Evolutionary conservation across 2,113 vertebrate genomes (phyloP), one percentile per base, ranked within the genome.

Genomic region (Hydrolagus affinis): DNA sequence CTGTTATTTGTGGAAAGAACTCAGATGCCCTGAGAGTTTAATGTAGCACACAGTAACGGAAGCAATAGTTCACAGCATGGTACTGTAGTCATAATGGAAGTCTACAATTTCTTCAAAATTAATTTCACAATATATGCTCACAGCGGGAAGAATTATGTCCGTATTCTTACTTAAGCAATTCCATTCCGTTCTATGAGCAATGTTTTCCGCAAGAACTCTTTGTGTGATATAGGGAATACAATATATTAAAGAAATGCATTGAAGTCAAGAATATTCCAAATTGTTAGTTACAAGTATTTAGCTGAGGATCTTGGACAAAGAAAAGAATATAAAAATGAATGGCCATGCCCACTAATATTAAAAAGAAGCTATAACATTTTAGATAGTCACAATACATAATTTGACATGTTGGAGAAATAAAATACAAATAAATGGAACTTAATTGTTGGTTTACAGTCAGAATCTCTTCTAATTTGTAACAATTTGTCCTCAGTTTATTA

Each of bases 391-490:
- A 64, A 28, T 32, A 28, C 25, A 30, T 30, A 14, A 30, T 11
- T 28, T 64, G 64, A 64, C 77, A 78, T 25, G 59, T 44, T 64
- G 23, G 77, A 80, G 59, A 60, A 12, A 44, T 44, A 44, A 44
- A 15, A 23, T 64, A 8, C 1, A 11, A 28, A 17, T 19, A 30
- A 25, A 83, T 32, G 77, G 78, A 11, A 14, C 15, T 11, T 8
- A 17, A 83, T 64, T 68, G 78, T 11, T 32, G 28, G 25, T 83
- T 32, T 80, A 60, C 77, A 80, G 77, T 64, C 66, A 68, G 44
- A 83, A 28, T 30, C 60, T 83, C 66, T 57, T 75, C 17, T 75
- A 57, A 83, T 83, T 83, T 66, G 62, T 83, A 56, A 23, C 44
- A 66, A 59, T 83, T 19, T 25, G 66, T 83, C 66, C 25, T 1